Base-by-base conservation (phyloP, 2,113 vertebrate genomes). In the Maccullochella peelii region DNA sequence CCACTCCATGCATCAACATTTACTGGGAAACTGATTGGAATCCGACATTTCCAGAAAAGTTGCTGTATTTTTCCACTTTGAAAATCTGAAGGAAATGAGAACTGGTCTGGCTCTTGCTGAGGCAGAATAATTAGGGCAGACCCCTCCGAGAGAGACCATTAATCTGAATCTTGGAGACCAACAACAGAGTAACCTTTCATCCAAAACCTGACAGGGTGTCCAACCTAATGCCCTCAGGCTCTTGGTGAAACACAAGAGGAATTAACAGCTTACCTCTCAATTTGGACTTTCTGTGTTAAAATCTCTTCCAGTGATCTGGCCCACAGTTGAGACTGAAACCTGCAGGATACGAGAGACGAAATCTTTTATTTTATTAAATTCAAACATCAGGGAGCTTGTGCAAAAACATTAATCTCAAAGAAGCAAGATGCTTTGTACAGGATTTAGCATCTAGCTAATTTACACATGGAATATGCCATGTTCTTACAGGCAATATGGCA, bases 171-270 rank as follows among this genome's bases (percentile, higher is more conserved):
- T 66, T 58, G 8, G 50, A 50, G 79, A 79, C 50, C 59, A 68
- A 77, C 62, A 78, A 67, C 77, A 71, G 73, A 72, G 66, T 73
- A 25, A 67, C 77, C 73, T 88, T 86, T 90, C 59, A 90, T 88
- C 68, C 71, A 50, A 30, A 63, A 25, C 21, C 52, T 79, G 69
- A 52, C 55, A 52, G 42, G 86, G 80, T 38, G 72, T 80, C 74
- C 67, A 49, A 36, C 57, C 36, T 25, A 27, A 61, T 20, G 47
- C 65, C 74, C 74, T 47, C n/a, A 7, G 74, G 44, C 49, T 73
- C 25, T 40, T 8, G 12, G 44, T 36, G 33, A 36, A 23, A 67
- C 9, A 23, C 33, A 27, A 42, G 57, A 73, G 63, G 33, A 65
- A 79, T 73, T 69, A 79, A 58, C 58, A 61, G 82, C 30, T 87